A percentile compares a stretch with the other conserved stretches of the same genome.
These are phyloP conservation scores for Gobius niger DNA, from an alignment of 2,113 vertebrate genomes.

Conservation along the genomic window DNA sequence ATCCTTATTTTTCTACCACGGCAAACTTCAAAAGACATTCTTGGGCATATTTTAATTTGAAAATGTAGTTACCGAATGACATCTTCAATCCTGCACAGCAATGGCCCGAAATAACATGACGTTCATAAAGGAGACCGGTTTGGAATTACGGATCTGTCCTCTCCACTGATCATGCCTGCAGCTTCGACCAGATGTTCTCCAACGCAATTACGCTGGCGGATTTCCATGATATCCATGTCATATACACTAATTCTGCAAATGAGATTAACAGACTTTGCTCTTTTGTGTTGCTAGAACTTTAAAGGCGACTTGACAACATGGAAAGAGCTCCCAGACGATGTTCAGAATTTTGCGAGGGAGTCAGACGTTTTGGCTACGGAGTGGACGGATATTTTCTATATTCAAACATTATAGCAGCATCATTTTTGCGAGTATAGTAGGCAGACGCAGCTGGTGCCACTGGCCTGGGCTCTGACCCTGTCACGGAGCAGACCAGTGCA, in stretches of 20 bases:
- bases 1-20: too few species aligned
- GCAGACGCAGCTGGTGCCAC: conserved; percentile 61
- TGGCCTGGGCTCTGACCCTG: conserved; percentile 59
- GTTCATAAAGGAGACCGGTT: neutral
- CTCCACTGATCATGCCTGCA: neutral
- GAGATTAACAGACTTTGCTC: neutral
- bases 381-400: too few species aligned
- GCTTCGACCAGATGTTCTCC: conserved; percentile 1
- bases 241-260: neutral
- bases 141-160: neutral
- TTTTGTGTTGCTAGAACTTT: neutral
- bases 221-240: neutral
- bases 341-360: too few species aligned
- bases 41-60: neutral
- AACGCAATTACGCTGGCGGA: neutral
- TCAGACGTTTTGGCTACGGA: too few species aligned
- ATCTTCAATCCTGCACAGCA: neutral
- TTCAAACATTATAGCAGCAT: too few species aligned
- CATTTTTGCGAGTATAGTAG: conserved; percentile 48
- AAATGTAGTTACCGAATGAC: neutral
- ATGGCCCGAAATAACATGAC: neutral
- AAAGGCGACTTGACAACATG: neutral
- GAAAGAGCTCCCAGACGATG: neutral
- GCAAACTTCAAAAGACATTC: neutral
- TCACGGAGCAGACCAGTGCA: conserved; percentile 32